Evolutionary conservation across 2,888 invertebrate species (phyloP).

Genomic region (Congeria kusceri): DNA sequence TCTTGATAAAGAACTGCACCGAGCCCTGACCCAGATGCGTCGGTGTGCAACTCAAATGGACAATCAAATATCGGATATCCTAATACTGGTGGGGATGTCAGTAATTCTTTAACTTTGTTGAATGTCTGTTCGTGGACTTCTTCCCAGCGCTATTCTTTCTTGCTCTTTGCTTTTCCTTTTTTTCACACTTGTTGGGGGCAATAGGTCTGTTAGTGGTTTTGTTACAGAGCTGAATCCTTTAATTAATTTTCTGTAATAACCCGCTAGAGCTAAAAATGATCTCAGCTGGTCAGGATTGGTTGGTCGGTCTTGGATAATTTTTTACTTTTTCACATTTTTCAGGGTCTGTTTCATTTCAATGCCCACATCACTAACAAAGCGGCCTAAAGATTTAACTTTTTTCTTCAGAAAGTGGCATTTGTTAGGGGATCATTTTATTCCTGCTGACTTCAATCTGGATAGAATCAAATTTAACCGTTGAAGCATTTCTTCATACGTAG

Average conservation of each 20-base stretch:
- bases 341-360: no score
- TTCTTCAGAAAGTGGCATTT: conserved; percentile 17
- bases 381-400: no score
- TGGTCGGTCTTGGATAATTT: conserved; percentile 13
- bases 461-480: conserved; percentile 11
- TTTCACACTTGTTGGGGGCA: conserved; percentile 7
- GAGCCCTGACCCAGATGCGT: background rate
- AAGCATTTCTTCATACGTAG: conserved; percentile 20
- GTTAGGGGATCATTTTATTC: conserved; percentile 13
- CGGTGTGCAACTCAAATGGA: conserved; percentile 19
- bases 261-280: conserved; percentile 23
- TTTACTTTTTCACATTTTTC: conserved; percentile 18
- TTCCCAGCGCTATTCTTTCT: background rate
- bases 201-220: conserved; percentile 7
- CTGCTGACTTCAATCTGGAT: background rate
- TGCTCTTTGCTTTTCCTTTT: background rate
- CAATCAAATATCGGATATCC: conserved; percentile 8
- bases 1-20: conserved; percentile 16
- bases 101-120: conserved; percentile 5
- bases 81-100: conserved; percentile 15
- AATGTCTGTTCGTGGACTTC: conserved; percentile 9
- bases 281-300: conserved; percentile 20
- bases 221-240: conserved; percentile 12
- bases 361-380: no score
- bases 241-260: no score